Evolutionary conservation across 2,113 vertebrate genomes (phyloP).

Genomic region (Damaliscus lunatus): DNA sequence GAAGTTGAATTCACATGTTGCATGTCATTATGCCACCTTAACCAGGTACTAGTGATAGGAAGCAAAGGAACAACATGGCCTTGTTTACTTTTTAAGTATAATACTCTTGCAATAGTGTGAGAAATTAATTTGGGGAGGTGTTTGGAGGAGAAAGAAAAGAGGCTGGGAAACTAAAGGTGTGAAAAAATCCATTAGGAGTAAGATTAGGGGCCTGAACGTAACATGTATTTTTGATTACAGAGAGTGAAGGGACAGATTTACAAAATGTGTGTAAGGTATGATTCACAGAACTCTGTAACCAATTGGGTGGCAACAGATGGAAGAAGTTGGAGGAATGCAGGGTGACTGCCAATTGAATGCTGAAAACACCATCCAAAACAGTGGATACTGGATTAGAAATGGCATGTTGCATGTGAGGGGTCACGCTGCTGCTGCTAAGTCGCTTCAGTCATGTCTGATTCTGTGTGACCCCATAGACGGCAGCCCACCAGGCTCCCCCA

Average conservation of each 20-base stretch:
- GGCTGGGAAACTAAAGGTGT: neutral
- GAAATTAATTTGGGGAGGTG: neutral
- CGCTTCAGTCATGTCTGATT: accelerated
- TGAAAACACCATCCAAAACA: neutral
- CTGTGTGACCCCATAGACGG: no score
- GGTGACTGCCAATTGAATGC: neutral
- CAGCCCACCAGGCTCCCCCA: no score
- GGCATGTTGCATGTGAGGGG: neutral
- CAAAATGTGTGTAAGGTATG: neutral
- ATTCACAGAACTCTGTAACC: neutral
- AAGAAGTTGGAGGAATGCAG: neutral
- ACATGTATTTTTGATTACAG: neutral
- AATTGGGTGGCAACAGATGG: neutral
- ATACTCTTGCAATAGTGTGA: neutral
- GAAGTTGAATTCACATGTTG: neutral
- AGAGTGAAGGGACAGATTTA: neutral
- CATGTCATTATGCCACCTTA: neutral
- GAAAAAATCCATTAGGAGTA: neutral
- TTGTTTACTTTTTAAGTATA: neutral
- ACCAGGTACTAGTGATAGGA: neutral
- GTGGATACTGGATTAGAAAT: no score
- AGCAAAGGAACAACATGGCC: neutral
- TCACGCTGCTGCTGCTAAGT: neutral
- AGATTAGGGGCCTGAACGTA: neutral
- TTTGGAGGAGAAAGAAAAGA: neutral